Base-by-base conservation (phyloP, 2,888 invertebrate species). In the Lasiommata megera region DNA sequence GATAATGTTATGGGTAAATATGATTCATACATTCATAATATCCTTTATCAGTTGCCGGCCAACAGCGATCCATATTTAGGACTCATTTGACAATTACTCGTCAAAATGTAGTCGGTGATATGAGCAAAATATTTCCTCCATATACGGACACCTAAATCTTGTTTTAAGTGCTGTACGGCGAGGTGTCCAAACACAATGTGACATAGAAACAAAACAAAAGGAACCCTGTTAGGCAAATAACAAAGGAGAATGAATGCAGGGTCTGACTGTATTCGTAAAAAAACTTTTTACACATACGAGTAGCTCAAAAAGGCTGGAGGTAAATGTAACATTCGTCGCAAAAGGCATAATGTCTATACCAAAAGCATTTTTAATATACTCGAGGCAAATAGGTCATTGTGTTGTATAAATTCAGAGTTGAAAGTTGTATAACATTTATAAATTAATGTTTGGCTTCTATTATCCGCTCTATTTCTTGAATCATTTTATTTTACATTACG, bases 191-290 rank as follows among this genome's bases (percentile, higher is more conserved):
- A 74, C 65, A 68, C 63, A 68, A 69, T 74, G 72, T 73, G 65
- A 69, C 76, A 76, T 73, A 48, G 67, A 62, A 75, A 79, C 76
- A 81, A 80, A 76, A 79, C 76, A 82, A 83, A 60, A 78, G 76
- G 72, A 66, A 69, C 70, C 69, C 71, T 73, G 64, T 68, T 61
- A 61, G 62, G 64, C 67, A 67, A 69, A 74, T 77, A 78, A 80
- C 76, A 69, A 70, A 56, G 53, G n/a, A n/a, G n/a, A n/a, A 56
- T 51, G 64, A 64, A 55, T 47, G 57, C 29, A 5, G 14, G 29
- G 44, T 9, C 14, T 48, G 18, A 48, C 64, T 62, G 64, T 60
- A 64, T 62, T 56, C 57, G 65, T 58, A 43, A 52, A n/a, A n/a
- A 56, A 23, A 53, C 48, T 55, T 61, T 60, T 57, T 62, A 62